Base-by-base conservation (phyloP, 2,797 vertebrate species). In the Chiloscyllium punctatum region DNA sequence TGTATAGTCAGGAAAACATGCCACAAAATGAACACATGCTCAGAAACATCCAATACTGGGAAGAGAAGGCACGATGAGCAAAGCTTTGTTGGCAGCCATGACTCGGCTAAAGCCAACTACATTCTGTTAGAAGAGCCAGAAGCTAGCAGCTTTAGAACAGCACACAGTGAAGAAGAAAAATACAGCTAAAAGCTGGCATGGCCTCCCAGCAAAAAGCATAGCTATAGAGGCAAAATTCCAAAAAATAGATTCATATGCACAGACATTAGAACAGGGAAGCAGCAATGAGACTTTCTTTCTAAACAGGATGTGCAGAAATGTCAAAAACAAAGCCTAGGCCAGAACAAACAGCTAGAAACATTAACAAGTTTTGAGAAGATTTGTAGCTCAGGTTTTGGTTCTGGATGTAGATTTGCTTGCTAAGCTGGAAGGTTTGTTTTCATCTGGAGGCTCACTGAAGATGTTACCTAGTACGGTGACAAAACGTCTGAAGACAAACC, bases 21-120 rank as follows among this genome's bases (percentile, higher is more conserved):
- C 27, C 87, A 69, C 90, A 92, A n/a, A 68, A 92, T 27, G 66
- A 69, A 69, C 90, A 69, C n/a, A 68, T 68, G n/a, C 90, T 92
- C 90, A 42, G n/a, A 92, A 69, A 21, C 6, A 42, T 62, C n/a
- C 30, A 92, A 16, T 25, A n/a, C 90, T 9, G 30, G 82, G 37
- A 42, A 90, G n/a, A 68, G 90, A 23, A 68, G 86, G 25, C 82
- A 48, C 48, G 82, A 23, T 84, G 53, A 23, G 53, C 27, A n/a
- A 68, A 69, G 90, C 62, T 25, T 37, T 9, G 16, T 21, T 37
- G 7, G 9, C n/a, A 69, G n/a, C 21, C 66, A 68, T 25, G n/a
- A 92, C 33, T 62, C 33, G n/a, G 33, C 90, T 69, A 3, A 92
- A 92, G 90, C 66, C 90, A 92, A 69, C 66, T 42, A 69, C n/a